Evolutionary conservation across 2,113 vertebrate species (phyloP).

Genomic region (Machaerirhynchus nigripectus): DNA sequence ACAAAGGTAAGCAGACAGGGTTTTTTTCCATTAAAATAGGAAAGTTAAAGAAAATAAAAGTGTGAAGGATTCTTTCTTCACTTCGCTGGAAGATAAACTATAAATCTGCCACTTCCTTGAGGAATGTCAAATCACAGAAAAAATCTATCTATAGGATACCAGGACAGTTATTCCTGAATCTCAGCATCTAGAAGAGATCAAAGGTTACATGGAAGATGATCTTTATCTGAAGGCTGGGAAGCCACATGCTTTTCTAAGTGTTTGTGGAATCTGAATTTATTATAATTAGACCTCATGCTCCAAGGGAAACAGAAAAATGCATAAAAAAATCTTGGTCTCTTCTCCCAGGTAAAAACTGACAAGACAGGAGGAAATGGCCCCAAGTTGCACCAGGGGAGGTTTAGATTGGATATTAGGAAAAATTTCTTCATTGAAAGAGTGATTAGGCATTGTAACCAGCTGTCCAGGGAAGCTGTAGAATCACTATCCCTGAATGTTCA

Average conservation of each 20-base stretch:
- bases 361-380: background rate
- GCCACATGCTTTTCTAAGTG: background rate
- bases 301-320: background rate
- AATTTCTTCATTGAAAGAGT: background rate
- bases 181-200: background rate
- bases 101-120: background rate
- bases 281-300: background rate
- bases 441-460: background rate
- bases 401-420: background rate
- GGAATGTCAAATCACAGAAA: background rate
- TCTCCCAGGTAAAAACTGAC: background rate
- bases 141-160: background rate
- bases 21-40: background rate
- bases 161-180: background rate
- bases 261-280: background rate
- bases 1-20: background rate
- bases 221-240: background rate
- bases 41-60: background rate
- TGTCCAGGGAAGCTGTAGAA: background rate
- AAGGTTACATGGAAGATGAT: background rate
- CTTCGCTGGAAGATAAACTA: background rate
- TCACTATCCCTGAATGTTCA: background rate
- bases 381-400: background rate
- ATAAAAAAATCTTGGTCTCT: background rate
- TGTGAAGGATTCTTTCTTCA: background rate